Conservation (phyloP, 2,797 vertebrate genomes). For the Eurystomus glaucurus region DNA sequence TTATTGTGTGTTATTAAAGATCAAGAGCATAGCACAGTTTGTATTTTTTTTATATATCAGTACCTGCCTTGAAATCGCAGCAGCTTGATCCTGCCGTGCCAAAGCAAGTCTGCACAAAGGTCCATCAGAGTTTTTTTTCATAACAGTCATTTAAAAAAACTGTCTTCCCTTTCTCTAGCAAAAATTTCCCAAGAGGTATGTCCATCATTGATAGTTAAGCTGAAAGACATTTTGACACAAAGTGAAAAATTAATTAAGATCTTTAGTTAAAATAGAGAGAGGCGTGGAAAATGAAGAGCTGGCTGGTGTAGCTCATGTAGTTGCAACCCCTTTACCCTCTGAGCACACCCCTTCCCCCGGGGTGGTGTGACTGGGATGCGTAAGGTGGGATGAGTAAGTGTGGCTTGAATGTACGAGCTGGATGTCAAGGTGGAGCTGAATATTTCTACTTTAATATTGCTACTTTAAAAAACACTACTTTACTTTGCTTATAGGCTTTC, state of each 20-base stretch:
- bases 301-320: not conserved
- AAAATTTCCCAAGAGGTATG: not conserved
- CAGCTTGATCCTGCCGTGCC: not conserved
- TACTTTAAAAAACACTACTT: rapidly evolving
- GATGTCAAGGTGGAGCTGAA: not conserved
- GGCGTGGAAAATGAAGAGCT: not conserved
- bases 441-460: not conserved
- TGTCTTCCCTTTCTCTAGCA: not conserved
- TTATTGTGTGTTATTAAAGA: not conserved
- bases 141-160: not conserved
- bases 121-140: not conserved
- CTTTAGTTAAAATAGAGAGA: slow-evolving; percentile 40
- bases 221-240: not conserved
- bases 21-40: not conserved
- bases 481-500: not conserved
- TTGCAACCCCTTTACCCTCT: not conserved
- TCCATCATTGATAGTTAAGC: not conserved
- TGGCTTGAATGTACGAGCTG: not conserved
- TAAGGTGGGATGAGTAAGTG: not conserved
- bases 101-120: rapidly evolving
- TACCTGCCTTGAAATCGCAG: not conserved
- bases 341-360: not conserved
- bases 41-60: rapidly evolving
- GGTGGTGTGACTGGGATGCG: not conserved
- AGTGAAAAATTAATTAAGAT: slow-evolving; percentile 46